A percentile compares a stretch with the other conserved stretches of the same genome.
phyloP scores from a whole-genome alignment of 1,140 invertebrate genomes.

The Drosophila ironensis region DNA sequence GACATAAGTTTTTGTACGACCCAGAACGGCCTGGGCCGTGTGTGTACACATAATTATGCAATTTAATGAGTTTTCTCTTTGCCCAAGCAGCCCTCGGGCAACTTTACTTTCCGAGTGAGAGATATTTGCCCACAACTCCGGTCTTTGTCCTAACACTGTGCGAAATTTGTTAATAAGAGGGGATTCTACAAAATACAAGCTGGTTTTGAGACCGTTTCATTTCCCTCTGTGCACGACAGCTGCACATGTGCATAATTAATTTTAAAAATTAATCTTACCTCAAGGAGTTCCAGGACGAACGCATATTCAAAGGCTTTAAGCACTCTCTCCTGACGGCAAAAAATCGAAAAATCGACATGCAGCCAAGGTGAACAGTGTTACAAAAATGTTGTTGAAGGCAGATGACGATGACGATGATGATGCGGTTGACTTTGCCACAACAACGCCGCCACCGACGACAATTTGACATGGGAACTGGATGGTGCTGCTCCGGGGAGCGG shows the following conservation, averaged over 20 bases:
- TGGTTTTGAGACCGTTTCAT: background rate
- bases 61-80: slow-evolving; percentile 78
- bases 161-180: background rate
- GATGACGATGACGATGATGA: slow-evolving; percentile 33
- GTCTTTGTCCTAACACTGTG: background rate
- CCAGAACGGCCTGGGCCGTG: slow-evolving; percentile 14
- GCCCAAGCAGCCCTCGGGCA: slow-evolving; percentile 20
- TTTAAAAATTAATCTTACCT: slow-evolving; percentile 57
- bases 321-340: background rate
- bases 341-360: background rate
- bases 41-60: slow-evolving; percentile 68
- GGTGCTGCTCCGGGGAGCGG: too few species aligned
- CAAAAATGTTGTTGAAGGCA: slow-evolving; percentile 33
- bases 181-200: background rate
- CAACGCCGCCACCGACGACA: slow-evolving; percentile 52
- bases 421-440: slow-evolving; percentile 54
- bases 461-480: slow-evolving; percentile 66
- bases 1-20: slow-evolving; percentile 48
- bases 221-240: background rate
- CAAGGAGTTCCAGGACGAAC: slow-evolving; percentile 12
- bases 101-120: slow-evolving; percentile 13
- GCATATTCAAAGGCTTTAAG: slow-evolving; percentile 2
- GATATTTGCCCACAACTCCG: background rate
- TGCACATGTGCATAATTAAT: slow-evolving; percentile 76
- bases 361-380: slow-evolving; percentile 32